Base-by-base conservation (phyloP, 2,113 vertebrate genomes). In the Girardinichthys multiradiatus region DNA sequence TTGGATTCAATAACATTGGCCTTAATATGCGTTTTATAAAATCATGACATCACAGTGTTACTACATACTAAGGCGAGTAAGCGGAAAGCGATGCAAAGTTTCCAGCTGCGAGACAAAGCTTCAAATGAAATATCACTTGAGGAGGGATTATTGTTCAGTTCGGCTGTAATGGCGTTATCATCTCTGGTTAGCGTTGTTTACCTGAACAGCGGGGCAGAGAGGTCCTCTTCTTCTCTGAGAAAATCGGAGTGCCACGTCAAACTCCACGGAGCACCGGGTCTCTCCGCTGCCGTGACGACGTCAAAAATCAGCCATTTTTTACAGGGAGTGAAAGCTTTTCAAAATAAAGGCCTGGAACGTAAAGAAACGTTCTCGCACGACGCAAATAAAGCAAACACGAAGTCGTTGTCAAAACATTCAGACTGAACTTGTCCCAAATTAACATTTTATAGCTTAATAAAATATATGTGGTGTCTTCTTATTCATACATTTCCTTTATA, bases 161-260 rank as follows among this genome's bases (percentile, higher is more conserved):
- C 5, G 4, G 0, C 17, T 19, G 48, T 54, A 54, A 54, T 10
- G 48, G 48, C 19, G 26, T 28, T 6, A n/a, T 12, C 0, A 1
- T 64, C 31, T 66, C 37, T 2, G 1, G 57, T 64, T 33, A 4
- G 33, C 48, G 15, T 3, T 70, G 72, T 83, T 90, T 88, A 94
- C 94, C 93, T 94, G 90, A 37, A 69, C 72, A 67, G 35, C 21
- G 70, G 21, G 71, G 35, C 77, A 76, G 77, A 83, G 69, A 59
- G 80, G 81, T 72, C 82, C 77, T 68, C 48, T 3, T 64, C 39
- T 54, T 58, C n/a, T 70, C 27, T 21, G 37, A 45, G 77, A 71
- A 45, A 77, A 84, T 73, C 78, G 48, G 87, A 94, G 89, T 94
- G 94, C 94, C 94, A 95, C 94, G 94, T 95, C 94, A 95, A 95